Base-by-base conservation (phyloP, 2,888 invertebrate species). In the Athetis lepigone region DNA sequence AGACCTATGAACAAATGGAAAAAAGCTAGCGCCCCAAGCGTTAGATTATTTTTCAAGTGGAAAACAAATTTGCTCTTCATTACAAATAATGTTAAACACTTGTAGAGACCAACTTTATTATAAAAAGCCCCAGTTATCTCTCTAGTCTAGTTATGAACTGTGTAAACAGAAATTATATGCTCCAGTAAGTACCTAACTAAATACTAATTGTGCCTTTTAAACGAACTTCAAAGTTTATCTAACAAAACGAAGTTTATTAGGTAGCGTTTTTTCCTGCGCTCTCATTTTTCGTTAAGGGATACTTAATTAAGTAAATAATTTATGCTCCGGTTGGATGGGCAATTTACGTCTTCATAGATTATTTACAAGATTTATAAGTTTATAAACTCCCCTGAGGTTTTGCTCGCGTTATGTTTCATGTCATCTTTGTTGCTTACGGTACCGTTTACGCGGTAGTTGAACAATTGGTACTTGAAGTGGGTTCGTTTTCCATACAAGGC, bases 251-350 rank as follows among this genome's bases (percentile, higher is more conserved):
- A 49, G n/a, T 39, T 68, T 68, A 39, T 52, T 37, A 29, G 1
- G 11, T 11, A 47, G 37, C 0, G 29, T 47, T 52, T 51, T 67
- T 67, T 37, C 8, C 52, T 33, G 16, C 13, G 46, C 42, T 33
- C 46, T 54, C 13, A 50, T 69, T 68, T 55, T 37, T 39, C 9
- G 25, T 11, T 50, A 33, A 55, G 37, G 25, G 18, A 33, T 45
- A 67, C 45, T 58, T 66, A 63, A 56, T 70, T 70, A 58, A 23
- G 16, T 42, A 37, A 59, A 40, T 65, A 46, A 59, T 59, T 39
- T 43, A 47, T 33, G n/a, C 21, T 37, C 45, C 13, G 18, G 9
- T 19, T n/a, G 36, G 36, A 50, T 59, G 36, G 23, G 16, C 43
- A 36, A 51, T 51, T 65, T 47, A 52, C 18, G 36, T 16, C 8